A percentile compares a stretch with the other conserved stretches of the same genome.
phyloP scores from a whole-genome alignment of 1,140 invertebrate species.

The Scaptodrosophila lebanonensis region DNA sequence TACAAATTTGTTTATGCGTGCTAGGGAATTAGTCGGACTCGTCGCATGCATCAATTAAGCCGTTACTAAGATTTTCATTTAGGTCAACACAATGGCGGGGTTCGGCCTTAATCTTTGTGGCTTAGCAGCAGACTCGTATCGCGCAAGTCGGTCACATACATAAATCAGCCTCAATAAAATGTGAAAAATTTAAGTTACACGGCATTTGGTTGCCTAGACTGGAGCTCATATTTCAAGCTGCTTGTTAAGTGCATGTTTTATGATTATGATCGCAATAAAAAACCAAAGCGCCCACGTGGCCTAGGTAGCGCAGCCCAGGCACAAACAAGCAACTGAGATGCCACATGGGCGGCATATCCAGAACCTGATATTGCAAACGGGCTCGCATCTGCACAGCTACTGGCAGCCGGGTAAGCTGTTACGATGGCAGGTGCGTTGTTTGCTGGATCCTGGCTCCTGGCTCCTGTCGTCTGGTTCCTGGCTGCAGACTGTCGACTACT shows the following conservation, averaged over 20 bases:
- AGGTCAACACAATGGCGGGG: neutral
- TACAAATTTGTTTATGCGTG: conserved; percentile 73
- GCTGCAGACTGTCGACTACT: neutral
- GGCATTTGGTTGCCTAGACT: conserved; percentile 27
- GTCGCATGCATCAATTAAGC: conserved; percentile 52
- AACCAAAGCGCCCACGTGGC: conserved; percentile 40
- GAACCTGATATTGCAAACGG: too few species aligned
- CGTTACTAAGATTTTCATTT: conserved; percentile 34
- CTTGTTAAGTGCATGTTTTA: conserved; percentile 75
- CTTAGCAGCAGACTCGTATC: conserved; percentile 6
- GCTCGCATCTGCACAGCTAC: too few species aligned
- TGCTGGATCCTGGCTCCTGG: too few species aligned
- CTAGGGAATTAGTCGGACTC: conserved; percentile 62
- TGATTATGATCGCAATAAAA: conserved; percentile 75
- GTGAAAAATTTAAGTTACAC: conserved; percentile 65
- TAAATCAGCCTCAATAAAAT: conserved; percentile 67
- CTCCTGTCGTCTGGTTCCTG: too few species aligned
- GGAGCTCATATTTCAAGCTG: conserved; percentile 69
- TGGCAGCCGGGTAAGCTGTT: too few species aligned
- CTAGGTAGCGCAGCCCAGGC: conserved; percentile 15
- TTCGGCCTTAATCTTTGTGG: too few species aligned
- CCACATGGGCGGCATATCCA: conserved; percentile 20
- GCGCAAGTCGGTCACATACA: conserved; percentile 12
- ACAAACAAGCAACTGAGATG: conserved; percentile 68
- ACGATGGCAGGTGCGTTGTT: too few species aligned